Base-by-base conservation (phyloP, 2,797 vertebrate genomes). In the Sternotherus odoratus region DNA sequence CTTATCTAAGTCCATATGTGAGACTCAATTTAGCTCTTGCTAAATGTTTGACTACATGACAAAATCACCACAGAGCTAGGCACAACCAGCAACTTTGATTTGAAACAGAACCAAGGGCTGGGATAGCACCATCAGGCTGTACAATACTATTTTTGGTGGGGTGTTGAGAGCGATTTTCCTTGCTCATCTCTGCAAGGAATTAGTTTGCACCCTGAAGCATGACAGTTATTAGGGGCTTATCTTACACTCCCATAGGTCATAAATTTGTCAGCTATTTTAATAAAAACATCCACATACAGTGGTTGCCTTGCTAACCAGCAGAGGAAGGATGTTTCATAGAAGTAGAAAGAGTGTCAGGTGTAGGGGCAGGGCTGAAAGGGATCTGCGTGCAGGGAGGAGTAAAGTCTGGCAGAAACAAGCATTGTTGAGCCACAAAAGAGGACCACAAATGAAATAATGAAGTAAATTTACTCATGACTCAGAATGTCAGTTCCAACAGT, bases 1-100 rank as follows among this genome's bases (percentile, higher is more conserved):
- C 12, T 43, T 33, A 12, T 0, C 0, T 43, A 82, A 54, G 12
- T 50, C 24, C 19, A 16, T 0, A 0, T 77, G 30, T 17, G 85
- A 49, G 49, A 17, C 12, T 82, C 60, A 3, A 4, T 26, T 69
- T 54, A 77, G 77, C 50, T 8, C 10, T 24, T 81, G 15, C 12
- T 50, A 30, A 77, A n/a, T 82, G 39, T 43, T 53, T 79, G 63
- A 10, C 49, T 53, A 13, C 8, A 16, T 50, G 51, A 79, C 54
- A 83, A 82, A 33, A 17, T 50, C 6, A 43, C 10, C 60, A 60
- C 19, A 63, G 3, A 5, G 16, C 1, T 78, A 33, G 56, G 48
- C 80, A 66, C 6, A 1, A 5, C 19, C 26, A 43, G 78, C 30
- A 17, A 66, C 46, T 75, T 93, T 60, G 12, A 26, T 53, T 28